Evolutionary conservation across 2,888 invertebrate genomes (phyloP).

Genomic region (Parnassius smintheus): DNA sequence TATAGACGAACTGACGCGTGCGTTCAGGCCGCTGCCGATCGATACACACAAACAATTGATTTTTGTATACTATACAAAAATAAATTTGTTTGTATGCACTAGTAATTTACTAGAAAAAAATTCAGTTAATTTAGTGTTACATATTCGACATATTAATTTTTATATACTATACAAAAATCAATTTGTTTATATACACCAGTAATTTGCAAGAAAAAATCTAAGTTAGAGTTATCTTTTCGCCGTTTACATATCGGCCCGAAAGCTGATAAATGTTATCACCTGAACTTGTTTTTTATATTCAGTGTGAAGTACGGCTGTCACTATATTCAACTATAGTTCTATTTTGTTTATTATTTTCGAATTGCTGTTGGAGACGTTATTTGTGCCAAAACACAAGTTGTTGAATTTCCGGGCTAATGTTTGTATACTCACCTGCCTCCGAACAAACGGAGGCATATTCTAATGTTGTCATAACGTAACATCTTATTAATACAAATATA

Average conservation of each 20-base stretch:
- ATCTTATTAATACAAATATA: too few species aligned
- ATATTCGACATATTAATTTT: too few species aligned
- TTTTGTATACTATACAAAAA: background rate
- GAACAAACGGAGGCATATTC: too few species aligned
- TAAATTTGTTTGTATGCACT: constrained; percentile 1
- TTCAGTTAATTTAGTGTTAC: background rate
- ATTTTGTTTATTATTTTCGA: too few species aligned
- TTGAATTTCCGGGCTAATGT: too few species aligned
- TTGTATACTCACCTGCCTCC: too few species aligned
- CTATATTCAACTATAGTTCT: background rate
- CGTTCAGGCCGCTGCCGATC: too few species aligned
- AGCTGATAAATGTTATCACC: background rate
- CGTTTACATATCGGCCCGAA: background rate
- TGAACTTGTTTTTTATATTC: background rate
- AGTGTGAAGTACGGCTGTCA: background rate
- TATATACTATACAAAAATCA: background rate
- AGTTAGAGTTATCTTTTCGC: background rate
- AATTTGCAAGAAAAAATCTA: background rate
- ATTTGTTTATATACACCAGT: constrained; percentile 5
- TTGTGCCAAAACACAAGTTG: too few species aligned
- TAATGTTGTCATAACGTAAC: too few species aligned
- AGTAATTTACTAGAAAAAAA: background rate
- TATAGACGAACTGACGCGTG: too few species aligned
- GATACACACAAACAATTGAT: too few species aligned
- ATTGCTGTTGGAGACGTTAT: too few species aligned